Conservation (phyloP, 2,113 vertebrate genomes). For the Protobothrops flavoviridis region DNA sequence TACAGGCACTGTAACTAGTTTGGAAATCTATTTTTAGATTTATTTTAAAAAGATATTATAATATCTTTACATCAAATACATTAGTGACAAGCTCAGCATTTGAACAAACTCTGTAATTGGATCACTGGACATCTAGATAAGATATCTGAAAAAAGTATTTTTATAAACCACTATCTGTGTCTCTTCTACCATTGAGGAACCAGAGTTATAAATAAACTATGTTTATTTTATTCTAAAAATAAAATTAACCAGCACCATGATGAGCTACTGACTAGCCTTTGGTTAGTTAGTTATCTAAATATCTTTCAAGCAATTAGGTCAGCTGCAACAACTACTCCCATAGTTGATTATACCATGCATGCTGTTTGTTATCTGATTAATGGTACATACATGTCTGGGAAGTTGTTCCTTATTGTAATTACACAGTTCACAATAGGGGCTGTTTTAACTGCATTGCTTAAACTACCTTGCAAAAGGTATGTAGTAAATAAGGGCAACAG, state of each 20-base stretch:
- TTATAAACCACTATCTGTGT: background rate
- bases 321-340: background rate
- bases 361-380: background rate
- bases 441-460: background rate
- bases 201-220: background rate
- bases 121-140: background rate
- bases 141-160: background rate
- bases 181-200: background rate
- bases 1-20: background rate
- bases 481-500: background rate
- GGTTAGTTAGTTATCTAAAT: background rate
- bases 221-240: background rate
- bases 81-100: background rate
- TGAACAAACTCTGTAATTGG: background rate
- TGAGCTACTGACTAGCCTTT: background rate
- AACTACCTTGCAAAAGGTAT: background rate
- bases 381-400: background rate
- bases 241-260: background rate
- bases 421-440: background rate
- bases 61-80: background rate
- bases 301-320: background rate
- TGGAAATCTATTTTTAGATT: background rate
- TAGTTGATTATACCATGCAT: background rate
- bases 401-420: background rate
- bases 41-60: background rate